Conservation (phyloP, 2,888 invertebrate genomes). For the Arctia plantaginis region DNA sequence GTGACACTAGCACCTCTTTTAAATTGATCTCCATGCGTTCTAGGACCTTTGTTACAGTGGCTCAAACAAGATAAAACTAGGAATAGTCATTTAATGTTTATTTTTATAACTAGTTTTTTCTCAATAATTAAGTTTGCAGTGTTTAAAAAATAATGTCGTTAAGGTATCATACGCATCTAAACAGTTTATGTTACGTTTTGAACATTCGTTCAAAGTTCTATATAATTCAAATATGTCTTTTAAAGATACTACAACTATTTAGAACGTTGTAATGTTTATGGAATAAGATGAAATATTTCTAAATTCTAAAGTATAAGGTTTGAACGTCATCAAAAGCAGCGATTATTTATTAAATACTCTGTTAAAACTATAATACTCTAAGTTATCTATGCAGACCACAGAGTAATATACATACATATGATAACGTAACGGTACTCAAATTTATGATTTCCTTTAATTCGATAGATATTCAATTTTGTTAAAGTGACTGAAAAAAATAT, state of each 20-base stretch:
- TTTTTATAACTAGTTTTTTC: neutral
- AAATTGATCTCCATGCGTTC: neutral
- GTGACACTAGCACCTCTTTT: neutral
- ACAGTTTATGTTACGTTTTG: neutral
- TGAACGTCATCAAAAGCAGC: too few species aligned
- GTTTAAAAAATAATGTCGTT: neutral
- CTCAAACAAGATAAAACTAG: neutral
- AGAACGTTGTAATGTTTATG: too few species aligned
- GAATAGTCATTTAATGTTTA: neutral
- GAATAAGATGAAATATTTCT: too few species aligned
- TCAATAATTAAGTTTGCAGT: neutral
- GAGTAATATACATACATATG: too few species aligned
- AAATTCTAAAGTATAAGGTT: too few species aligned
- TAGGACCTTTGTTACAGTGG: neutral
- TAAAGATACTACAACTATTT: too few species aligned
- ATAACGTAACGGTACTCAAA: neutral
- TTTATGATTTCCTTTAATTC: neutral
- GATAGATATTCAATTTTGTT: neutral
- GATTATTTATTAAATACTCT: too few species aligned
- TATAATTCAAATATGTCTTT: neutral
- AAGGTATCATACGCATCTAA: neutral
- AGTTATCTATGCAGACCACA: too few species aligned
- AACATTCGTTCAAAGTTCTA: neutral
- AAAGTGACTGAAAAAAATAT: neutral
- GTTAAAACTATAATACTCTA: too few species aligned